phyloP scores from a whole-genome alignment of 2,797 vertebrate genomes.

The Pangasius larnaudii region DNA sequence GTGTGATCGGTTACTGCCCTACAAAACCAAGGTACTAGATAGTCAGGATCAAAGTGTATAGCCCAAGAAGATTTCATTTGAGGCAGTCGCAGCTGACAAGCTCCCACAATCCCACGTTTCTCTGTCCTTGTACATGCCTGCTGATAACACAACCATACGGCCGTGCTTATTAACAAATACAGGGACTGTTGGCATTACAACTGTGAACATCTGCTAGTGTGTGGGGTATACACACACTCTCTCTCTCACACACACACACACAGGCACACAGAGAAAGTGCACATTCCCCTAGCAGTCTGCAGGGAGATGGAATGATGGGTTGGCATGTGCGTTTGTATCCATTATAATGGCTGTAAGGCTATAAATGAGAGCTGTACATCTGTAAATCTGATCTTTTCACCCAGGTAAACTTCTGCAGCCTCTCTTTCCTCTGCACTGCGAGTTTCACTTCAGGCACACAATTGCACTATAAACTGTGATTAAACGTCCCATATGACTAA shows the following conservation, averaged over 20 bases:
- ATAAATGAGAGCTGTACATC: constrained; percentile 31
- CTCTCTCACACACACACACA: background rate
- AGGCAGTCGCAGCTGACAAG: background rate
- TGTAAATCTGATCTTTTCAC: constrained; percentile 28
- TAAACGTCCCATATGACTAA: background rate
- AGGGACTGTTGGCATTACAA: constrained; percentile 47
- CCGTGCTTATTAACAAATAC: constrained; percentile 60
- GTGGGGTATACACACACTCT: background rate
- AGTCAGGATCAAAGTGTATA: background rate
- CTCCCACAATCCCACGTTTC: constrained; percentile 7
- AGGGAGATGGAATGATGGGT: constrained; percentile 31
- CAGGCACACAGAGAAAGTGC: background rate
- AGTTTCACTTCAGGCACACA: background rate
- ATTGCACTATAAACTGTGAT: background rate
- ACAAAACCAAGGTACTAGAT: background rate
- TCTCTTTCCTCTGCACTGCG: background rate
- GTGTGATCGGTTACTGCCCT: background rate
- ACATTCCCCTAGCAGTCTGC: constrained; percentile 3
- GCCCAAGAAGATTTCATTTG: background rate
- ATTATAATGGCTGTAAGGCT: constrained; percentile 24
- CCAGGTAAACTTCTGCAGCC: background rate
- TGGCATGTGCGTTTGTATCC: constrained; percentile 16
- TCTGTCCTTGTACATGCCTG: constrained; percentile 67
- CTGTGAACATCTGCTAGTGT: constrained; percentile 40
- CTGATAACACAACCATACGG: constrained; percentile 77